A percentile compares a stretch with the other conserved stretches of the same genome.
These are phyloP conservation scores for Addax nasomaculatus DNA, from an alignment of 2,113 vertebrate species.

Conservation along the genomic window DNA sequence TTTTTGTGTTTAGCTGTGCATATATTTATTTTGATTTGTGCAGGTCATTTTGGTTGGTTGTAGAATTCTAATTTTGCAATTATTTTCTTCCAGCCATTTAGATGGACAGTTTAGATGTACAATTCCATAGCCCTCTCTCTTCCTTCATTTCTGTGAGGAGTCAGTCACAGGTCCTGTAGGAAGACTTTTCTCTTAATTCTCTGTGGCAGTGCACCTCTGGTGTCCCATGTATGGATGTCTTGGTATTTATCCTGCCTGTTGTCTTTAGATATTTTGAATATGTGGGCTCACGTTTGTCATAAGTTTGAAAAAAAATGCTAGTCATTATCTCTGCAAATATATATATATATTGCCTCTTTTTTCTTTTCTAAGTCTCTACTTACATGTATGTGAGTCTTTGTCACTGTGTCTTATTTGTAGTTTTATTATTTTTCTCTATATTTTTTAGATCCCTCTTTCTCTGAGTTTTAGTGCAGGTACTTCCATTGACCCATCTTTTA, in stretches of 20 bases:
- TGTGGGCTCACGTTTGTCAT: background rate
- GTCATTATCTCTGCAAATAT: background rate
- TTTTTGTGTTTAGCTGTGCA: background rate
- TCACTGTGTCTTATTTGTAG: no score
- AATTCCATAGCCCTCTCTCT: background rate
- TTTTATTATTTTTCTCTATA: background rate
- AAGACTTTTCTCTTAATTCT: no score
- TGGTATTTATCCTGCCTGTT: background rate
- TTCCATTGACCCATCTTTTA: background rate
- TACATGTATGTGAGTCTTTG: no score
- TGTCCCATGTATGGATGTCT: background rate
- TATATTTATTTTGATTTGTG: background rate
- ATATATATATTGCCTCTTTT: background rate
- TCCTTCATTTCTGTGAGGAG: background rate
- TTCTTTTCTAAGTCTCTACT: no score
- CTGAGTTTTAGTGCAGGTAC: background rate
- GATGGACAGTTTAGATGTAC: background rate
- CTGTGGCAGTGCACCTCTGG: background rate
- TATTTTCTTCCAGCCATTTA: background rate
- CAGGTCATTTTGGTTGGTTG: no score
- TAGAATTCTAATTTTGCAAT: background rate
- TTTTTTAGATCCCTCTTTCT: background rate
- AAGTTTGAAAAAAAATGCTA: background rate
- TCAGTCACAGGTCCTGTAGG: background rate
- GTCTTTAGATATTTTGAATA: background rate